These are phyloP conservation scores for Cinclus mexicanus DNA, from an alignment of 2,113 vertebrate genomes.

Conservation along the genomic window DNA sequence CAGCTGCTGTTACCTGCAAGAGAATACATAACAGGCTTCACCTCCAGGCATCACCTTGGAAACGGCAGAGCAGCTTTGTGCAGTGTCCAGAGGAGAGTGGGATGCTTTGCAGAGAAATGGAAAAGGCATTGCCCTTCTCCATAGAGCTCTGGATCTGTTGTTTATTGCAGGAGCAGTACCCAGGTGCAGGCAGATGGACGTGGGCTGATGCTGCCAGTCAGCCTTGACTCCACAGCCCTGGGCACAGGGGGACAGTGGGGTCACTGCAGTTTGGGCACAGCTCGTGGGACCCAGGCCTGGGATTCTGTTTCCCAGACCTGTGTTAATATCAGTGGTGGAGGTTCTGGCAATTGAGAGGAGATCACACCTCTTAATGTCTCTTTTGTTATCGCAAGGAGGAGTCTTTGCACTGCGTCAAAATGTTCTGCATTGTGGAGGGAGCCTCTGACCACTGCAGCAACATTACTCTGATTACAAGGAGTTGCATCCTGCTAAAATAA, in stretches of 20 bases:
- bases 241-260: accelerated
- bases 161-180: neutral
- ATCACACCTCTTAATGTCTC: neutral
- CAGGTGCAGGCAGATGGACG: neutral
- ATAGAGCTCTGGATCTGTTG: neutral
- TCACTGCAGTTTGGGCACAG: accelerated
- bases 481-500: neutral
- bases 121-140: neutral
- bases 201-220: neutral
- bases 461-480: neutral
- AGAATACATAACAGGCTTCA: conserved; percentile 2
- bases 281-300: neutral
- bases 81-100: neutral
- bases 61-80: neutral
- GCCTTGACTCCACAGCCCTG: neutral
- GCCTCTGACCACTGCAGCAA: neutral
- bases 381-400: neutral
- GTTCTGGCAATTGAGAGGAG: neutral
- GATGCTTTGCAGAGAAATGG: neutral
- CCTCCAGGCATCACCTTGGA: conserved; percentile 58
- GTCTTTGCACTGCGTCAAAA: conserved; percentile 6
- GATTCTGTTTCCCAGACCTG: neutral
- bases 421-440: neutral
- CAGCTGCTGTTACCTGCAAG: conserved; percentile 37
- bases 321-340: accelerated